phyloP scores from a whole-genome alignment of 2,113 vertebrate genomes.

The Apaloderma vittatum region DNA sequence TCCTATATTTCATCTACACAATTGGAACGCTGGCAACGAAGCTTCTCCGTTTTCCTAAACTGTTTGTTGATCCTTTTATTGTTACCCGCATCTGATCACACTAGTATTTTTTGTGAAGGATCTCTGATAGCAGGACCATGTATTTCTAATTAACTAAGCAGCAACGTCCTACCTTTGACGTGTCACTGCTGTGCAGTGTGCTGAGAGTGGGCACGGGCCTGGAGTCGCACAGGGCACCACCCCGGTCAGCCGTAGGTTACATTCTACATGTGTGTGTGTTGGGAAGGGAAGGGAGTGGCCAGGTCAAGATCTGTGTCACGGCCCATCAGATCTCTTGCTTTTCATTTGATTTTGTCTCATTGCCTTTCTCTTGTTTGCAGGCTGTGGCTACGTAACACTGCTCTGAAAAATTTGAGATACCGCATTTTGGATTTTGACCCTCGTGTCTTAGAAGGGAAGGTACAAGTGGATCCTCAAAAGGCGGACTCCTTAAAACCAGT shows the following conservation, averaged over 20 bases:
- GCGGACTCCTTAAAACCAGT: slow-evolving; percentile 87
- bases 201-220: neutral
- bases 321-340: neutral
- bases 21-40: neutral
- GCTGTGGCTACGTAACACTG: slow-evolving; percentile 85
- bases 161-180: rapidly evolving
- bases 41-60: neutral
- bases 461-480: slow-evolving; percentile 81
- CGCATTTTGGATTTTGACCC: slow-evolving; percentile 89
- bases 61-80: neutral
- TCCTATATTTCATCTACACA: neutral
- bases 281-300: neutral
- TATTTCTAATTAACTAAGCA: neutral
- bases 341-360: neutral
- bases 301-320: neutral
- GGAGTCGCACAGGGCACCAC: neutral
- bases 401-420: slow-evolving; percentile 85
- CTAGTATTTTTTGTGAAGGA: neutral
- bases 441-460: slow-evolving; percentile 87
- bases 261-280: neutral
- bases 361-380: slow-evolving; percentile 72
- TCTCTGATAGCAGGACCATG: neutral
- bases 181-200: neutral
- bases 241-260: rapidly evolving
- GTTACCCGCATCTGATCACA: neutral